Evolutionary conservation across 2,888 invertebrate genomes (phyloP), one percentile per base, ranked within the genome.

Genomic region (Cerastis leucographa): DNA sequence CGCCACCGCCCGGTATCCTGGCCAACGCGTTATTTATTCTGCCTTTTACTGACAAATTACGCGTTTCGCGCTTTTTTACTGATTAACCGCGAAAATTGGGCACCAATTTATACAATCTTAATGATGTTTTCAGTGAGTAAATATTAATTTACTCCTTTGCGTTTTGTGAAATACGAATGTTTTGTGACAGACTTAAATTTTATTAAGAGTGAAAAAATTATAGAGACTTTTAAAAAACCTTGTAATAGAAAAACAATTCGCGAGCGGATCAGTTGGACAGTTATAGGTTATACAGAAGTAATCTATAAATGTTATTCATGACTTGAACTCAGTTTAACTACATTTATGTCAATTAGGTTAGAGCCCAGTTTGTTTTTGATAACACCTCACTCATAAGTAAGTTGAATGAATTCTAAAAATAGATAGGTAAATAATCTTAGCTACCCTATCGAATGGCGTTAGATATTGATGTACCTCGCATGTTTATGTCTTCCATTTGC

Each of bases 1-100:
- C 87, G 85, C 85, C 88, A 87, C 74, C 88, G 84, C 85, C 85
- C 85, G 76, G 81, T 86, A 87, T 91, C 90, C 91, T 90, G 88
- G 80, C 86, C 77, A 85, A 89, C 80, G 88, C 91, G 87, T 89
- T 92, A 91, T 91, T 91, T 90, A 92, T 92, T 92, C 91, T 90
- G 89, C 89, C 88, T 71, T 90, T 84, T 89, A 87, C 89, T 87
- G 85, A 89, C 89, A 86, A 85, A 88, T 87, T 86, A 87, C 76
- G 76, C 46, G 79, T 84, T 87, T 85, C 82, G 81, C 85, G 75
- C 70, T 83, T 85, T 88, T 87, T 80, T 77, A 72, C 62, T 67
- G n/a, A 70, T 70, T 74, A 51, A 56, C n/a, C 56, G 59, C 29
- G 35, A 69, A 73, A 62, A 44, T 17, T 17, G 22, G 35, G 11